phyloP scores from a whole-genome alignment of 2,113 vertebrate species.

The Prunella himalayana region DNA sequence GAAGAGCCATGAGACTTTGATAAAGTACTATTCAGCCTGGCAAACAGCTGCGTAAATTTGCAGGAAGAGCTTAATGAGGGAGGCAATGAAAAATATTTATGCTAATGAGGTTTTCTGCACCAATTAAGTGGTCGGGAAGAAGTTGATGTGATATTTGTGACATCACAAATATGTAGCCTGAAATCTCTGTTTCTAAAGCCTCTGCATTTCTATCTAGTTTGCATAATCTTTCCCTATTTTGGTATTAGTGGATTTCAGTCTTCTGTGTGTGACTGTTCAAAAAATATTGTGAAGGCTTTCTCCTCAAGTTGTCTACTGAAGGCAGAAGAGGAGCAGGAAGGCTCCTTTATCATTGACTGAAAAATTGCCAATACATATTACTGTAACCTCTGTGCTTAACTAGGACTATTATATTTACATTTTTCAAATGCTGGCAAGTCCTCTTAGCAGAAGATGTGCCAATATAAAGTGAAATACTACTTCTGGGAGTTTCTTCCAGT shows the following conservation, averaged over 20 bases:
- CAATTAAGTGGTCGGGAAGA: background rate
- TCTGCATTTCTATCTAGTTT: background rate
- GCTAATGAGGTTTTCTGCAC: background rate
- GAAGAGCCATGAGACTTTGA: background rate
- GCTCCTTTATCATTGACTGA: background rate
- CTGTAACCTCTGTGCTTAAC: background rate
- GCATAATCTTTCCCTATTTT: background rate
- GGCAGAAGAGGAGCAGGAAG: background rate
- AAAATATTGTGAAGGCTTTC: background rate
- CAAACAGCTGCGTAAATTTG: background rate
- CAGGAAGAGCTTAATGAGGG: background rate
- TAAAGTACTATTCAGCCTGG: background rate
- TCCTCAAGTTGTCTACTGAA: background rate
- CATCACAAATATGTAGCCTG: background rate
- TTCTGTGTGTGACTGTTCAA: background rate
- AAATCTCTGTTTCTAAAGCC: background rate
- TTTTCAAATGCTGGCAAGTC: background rate
- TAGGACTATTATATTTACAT: background rate
- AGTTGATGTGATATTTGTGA: background rate
- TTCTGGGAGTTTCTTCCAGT: background rate
- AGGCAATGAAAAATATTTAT: background rate
- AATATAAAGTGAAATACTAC: background rate
- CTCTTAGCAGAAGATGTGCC: background rate
- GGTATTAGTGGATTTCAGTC: background rate
- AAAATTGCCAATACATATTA: background rate